phyloP scores from a whole-genome alignment of 2,797 vertebrate genomes.

The Arrhamphus sclerolepis region DNA sequence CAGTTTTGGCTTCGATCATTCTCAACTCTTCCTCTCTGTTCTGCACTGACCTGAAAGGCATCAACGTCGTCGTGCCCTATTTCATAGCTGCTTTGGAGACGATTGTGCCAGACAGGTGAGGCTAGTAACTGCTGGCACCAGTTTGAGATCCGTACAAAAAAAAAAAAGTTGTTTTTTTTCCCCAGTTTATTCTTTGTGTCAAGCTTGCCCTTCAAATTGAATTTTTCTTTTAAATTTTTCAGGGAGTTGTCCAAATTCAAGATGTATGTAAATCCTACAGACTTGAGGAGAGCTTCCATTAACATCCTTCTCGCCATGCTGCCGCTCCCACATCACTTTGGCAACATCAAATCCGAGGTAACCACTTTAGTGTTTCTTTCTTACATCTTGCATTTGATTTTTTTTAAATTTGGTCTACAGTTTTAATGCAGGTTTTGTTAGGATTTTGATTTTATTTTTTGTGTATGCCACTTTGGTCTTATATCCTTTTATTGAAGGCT shows the following conservation, averaged over 20 bases:
- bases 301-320: slow-evolving; percentile 93
- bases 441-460: neutral
- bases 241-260: slow-evolving; percentile 98
- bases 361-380: neutral
- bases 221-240: slow-evolving; percentile 9
- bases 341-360: slow-evolving; percentile 95
- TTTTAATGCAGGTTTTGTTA: neutral
- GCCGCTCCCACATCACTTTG: slow-evolving; percentile 96
- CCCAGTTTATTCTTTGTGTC: neutral
- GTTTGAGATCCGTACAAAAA: neutral
- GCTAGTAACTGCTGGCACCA: neutral
- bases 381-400: neutral
- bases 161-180: neutral
- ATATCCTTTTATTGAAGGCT: neutral
- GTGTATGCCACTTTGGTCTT: neutral
- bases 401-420: neutral
- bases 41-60: slow-evolving; percentile 96
- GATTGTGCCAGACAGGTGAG: slow-evolving; percentile 95
- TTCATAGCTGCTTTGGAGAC: slow-evolving; percentile 96
- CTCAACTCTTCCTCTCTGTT: slow-evolving; percentile 95
- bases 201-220: neutral
- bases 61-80: slow-evolving; percentile 95
- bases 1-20: slow-evolving; percentile 94
- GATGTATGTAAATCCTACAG: slow-evolving; percentile 93
- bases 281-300: slow-evolving; percentile 94